A percentile compares a stretch with the other conserved stretches of the same genome.
Evolutionary conservation across 2,888 invertebrate species (phyloP).

Genomic region (Tridacna crocea): DNA sequence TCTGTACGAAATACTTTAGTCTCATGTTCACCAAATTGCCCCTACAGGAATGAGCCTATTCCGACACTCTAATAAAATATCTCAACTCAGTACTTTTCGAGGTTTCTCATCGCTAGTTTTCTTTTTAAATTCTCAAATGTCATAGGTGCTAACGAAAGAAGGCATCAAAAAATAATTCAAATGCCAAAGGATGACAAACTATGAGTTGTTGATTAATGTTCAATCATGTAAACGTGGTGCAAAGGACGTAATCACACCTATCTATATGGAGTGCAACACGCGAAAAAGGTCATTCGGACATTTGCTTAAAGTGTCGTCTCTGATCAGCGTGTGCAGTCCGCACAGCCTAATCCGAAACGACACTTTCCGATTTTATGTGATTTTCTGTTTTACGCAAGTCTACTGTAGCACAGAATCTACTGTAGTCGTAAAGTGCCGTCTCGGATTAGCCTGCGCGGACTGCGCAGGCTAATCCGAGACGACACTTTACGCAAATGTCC

Average conservation of each 20-base stretch:
- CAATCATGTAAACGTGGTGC: neutral
- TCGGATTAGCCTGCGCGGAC: no score
- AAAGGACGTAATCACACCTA: neutral
- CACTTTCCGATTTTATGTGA: no score
- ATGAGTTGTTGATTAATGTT: neutral
- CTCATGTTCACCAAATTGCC: slow-evolving; percentile 15
- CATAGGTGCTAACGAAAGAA: neutral
- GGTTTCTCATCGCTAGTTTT: neutral
- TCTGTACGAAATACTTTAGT: slow-evolving; percentile 17
- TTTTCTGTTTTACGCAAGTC: no score
- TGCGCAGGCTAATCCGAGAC: no score
- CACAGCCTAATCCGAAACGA: no score
- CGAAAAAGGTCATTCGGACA: no score
- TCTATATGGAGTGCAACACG: no score
- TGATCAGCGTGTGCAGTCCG: no score
- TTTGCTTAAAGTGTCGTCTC: no score
- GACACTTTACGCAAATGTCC: no score
- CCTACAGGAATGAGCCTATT: slow-evolving; percentile 24
- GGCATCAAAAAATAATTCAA: neutral
- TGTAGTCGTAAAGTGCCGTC: no score
- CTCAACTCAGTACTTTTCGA: neutral
- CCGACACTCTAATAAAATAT: slow-evolving; percentile 1
- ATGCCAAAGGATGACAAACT: neutral
- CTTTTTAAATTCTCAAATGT: neutral
- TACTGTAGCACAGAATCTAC: no score